Base-by-base conservation (phyloP, 2,797 vertebrate species). In the Fundulus diaphanus region DNA sequence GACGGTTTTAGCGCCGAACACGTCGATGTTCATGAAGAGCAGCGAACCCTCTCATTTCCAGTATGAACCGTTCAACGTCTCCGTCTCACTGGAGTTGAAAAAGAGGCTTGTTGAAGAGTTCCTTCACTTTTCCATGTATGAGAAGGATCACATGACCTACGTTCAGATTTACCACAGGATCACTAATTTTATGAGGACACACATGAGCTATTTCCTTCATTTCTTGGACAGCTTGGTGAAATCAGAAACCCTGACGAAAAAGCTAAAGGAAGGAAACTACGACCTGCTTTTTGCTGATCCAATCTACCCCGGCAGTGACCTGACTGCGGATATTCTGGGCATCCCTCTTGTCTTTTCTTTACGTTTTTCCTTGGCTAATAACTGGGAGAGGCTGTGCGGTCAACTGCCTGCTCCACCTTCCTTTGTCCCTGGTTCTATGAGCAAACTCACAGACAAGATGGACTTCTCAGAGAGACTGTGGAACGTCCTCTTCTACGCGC, bases 241-340 rank as follows among this genome's bases (percentile, higher is more conserved):
- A 70, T 94, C 96, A 33, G 82, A 31, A 11, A 73, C 80, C 15
- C 8, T 97, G 72, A 93, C 97, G 94, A 82, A 76, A 48, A 96
- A n/a, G 72, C 83, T 97, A 77, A 94, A 84, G 65, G 77, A 82
- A 0, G 85, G 79, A 40, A 82, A 90, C 33, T 98, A 95, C 0
- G 92, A 96, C 67, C 70, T 97, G 5, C 54, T 98, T 35, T 82
- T 98, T 2, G 81, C 95, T n/a, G 97, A 97, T 5, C 96, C 96
- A 0, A 79, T 96, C 63, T 93, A 75, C 0, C 56, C 79, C 0
- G 96, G 96, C 0, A 95, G 96, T n/a, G 97, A 97, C 1, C 83
- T 97, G 0, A 0, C 95, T 35, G 96, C 96, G 81, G 78, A 96
- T 18, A 79, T 88, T 9, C 84, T 97, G 86, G 92, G 79, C 1